These are phyloP conservation scores for Otus sunia DNA, from an alignment of 2,113 vertebrate genomes.

Conservation along the genomic window DNA sequence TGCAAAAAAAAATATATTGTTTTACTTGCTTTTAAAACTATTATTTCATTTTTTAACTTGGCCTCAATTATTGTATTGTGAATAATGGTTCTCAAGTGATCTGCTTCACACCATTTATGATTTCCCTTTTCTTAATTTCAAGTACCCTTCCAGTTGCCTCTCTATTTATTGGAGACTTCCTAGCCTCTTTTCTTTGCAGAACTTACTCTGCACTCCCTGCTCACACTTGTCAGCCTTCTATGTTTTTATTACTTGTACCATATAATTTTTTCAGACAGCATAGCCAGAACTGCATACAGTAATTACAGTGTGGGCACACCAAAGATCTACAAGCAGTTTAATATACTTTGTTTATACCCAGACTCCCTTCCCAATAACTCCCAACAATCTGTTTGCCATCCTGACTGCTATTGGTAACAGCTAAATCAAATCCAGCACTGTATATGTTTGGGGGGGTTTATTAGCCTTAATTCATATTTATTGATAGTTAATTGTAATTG, in stretches of 20 bases:
- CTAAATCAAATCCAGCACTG: background rate
- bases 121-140: background rate
- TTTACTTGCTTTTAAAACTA: background rate
- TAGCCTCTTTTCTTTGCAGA: background rate
- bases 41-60: background rate
- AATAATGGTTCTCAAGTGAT: background rate
- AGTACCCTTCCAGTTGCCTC: background rate
- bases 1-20: background rate
- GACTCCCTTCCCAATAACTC: background rate
- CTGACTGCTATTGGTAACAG: background rate
- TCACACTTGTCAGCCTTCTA: background rate
- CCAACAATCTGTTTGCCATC: constrained; percentile 5
- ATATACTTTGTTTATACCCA: background rate
- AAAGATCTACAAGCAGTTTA: constrained; percentile 7
- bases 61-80: background rate
- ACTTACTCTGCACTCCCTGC: background rate
- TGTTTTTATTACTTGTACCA: background rate
- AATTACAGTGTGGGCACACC: background rate
- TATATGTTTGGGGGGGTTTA: background rate
- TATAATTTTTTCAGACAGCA: constrained; percentile 18
- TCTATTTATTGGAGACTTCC: background rate
- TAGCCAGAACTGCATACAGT: background rate
- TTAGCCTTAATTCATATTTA: background rate
- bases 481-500: background rate
- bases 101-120: background rate